These are phyloP conservation scores for Patella depressa DNA, from an alignment of 2,888 invertebrate species.

Conservation along the genomic window DNA sequence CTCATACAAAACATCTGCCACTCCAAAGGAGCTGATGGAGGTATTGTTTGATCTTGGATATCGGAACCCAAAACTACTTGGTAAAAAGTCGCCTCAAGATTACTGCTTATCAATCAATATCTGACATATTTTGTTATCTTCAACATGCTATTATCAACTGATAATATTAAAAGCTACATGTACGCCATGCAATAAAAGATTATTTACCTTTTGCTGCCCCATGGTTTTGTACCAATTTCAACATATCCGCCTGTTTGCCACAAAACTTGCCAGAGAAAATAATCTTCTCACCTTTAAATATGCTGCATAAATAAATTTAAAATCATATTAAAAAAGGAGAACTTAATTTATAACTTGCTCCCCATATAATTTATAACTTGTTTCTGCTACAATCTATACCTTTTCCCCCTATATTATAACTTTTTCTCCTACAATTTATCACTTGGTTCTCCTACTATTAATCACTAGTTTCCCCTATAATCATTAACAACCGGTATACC, in stretches of 20 bases:
- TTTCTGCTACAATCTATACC: not conserved
- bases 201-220: constrained; percentile 44
- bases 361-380: not conserved
- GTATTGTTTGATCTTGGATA: no score
- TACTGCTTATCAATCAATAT: no score
- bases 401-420: not conserved
- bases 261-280: constrained; percentile 45
- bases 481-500: not conserved
- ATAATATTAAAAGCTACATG: no score
- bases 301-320: constrained; percentile 36
- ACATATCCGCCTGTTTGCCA: constrained; percentile 41
- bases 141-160: no score
- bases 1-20: no score
- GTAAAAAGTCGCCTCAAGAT: no score
- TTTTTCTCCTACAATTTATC: not conserved
- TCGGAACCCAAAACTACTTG: no score
- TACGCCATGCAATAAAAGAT: not conserved
- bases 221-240: constrained; percentile 43
- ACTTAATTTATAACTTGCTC: not conserved
- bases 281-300: constrained; percentile 39
- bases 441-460: not conserved
- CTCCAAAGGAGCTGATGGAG: no score
- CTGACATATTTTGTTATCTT: no score
- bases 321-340: not conserved
- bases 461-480: not conserved